Base-by-base conservation (phyloP, 2,888 invertebrate species). In the Drosophila mayaguana region DNA sequence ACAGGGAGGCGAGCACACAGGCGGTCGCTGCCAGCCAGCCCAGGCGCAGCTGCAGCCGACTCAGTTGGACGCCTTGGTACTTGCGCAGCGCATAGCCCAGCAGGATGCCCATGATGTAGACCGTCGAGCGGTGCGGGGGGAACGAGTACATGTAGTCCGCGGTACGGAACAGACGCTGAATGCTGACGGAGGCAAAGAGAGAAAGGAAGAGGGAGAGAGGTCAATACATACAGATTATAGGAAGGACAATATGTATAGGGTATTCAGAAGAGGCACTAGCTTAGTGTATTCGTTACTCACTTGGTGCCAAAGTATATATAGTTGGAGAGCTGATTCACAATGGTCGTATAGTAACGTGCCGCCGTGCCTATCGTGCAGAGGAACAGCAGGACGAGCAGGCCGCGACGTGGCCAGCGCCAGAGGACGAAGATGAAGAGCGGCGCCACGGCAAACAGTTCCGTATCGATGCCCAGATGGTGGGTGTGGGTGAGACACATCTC, bases 401-500 rank as follows among this genome's bases (percentile, higher is more conserved):
- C 95, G 45, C 92, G 93, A 71, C 93, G 93, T 3, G 95, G 95
- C 94, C 94, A 95, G 78, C 94, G 95, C 94, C 95, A 95, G 20
- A 96, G 84, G 1, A 80, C 79, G 8, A 93, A 92, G 4, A 95
- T 94, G 84, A 95, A 92, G 9, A 95, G 80, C 0, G 96, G 96
- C 1, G 95, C 95, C 20, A 94, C 82, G 0, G 94, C 93, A 86
- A 96, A 96, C 25, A 96, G 91, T 91, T 96, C 95, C 0, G 95
- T 96, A 83, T 96, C 96, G 72, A 96, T 96, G 40, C 96, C 96
- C 56, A 96, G 86, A 85, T 96, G 96, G 91, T 96, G 96, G 0
- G 96, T 96, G 78, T 96, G 96, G 0, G 95, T 96, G 25, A 96
- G 92, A 84, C 96, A 96, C 95, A 96, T 96, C 81, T 96, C 94